These are phyloP conservation scores for Datnioides undecimradiatus DNA, from an alignment of 2,113 vertebrate species.

Conservation along the genomic window DNA sequence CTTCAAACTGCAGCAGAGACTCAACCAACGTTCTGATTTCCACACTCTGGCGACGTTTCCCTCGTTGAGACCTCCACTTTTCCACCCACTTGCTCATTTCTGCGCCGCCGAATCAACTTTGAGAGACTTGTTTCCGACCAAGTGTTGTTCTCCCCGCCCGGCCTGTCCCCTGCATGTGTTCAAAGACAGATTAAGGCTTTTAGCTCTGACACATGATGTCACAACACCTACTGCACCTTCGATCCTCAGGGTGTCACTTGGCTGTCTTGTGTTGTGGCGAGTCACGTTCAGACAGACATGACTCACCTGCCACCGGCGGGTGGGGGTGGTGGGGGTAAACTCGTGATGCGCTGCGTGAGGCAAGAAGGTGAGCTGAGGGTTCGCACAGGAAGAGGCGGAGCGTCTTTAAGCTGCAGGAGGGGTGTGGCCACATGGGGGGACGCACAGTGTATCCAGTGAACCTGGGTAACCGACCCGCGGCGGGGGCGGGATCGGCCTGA, in stretches of 20 bases:
- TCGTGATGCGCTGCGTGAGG: constrained; percentile 6
- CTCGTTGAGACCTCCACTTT: background rate
- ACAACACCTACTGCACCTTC: background rate
- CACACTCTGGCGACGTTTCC: background rate
- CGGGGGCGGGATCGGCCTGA: background rate
- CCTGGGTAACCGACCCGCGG: background rate
- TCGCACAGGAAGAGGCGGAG: background rate
- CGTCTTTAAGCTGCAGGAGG: constrained; percentile 14
- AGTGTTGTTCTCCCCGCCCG: background rate
- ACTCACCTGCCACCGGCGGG: background rate
- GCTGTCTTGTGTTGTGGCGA: background rate
- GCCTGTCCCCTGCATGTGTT: background rate
- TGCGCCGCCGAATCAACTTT: background rate
- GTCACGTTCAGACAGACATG: constrained; percentile 20
- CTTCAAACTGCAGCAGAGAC: too few relatives aligned
- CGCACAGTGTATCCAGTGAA: background rate
- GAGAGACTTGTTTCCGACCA: background rate
- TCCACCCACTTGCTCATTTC: too few relatives aligned
- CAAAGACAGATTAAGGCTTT: background rate
- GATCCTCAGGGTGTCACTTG: background rate
- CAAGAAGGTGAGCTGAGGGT: background rate
- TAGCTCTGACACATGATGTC: background rate
- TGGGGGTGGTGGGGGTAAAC: background rate
- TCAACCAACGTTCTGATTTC: too few relatives aligned
- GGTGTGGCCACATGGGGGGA: background rate